phyloP scores from a whole-genome alignment of 2,797 vertebrate species.

The Momotus momota region DNA sequence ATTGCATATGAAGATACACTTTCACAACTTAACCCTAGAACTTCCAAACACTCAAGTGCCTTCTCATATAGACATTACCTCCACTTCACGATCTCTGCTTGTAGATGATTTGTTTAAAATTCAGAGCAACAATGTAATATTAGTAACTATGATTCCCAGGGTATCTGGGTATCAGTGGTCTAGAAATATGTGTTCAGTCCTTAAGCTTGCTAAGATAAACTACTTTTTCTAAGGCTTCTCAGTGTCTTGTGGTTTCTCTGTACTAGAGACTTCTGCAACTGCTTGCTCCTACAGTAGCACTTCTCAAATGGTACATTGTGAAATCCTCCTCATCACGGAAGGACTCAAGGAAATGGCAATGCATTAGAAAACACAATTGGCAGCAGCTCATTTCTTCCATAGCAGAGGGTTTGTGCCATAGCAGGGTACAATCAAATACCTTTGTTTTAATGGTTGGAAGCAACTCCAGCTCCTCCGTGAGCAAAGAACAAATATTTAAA shows the following conservation, averaged over 20 bases:
- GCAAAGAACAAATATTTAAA: background rate
- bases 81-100: background rate
- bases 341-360: background rate
- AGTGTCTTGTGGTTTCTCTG: background rate
- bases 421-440: background rate
- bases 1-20: background rate
- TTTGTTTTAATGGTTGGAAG: background rate
- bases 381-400: background rate
- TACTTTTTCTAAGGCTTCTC: background rate
- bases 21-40: background rate
- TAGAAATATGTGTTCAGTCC: background rate
- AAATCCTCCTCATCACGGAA: background rate
- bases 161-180: background rate
- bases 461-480: background rate
- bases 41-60: background rate
- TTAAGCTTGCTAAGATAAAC: background rate
- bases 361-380: background rate
- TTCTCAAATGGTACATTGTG: background rate
- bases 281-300: background rate
- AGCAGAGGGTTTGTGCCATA: background rate
- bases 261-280: background rate
- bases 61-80: background rate
- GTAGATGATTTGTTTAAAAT: background rate
- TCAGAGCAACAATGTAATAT: background rate
- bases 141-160: background rate